Evolutionary conservation across 1,140 invertebrate genomes (phyloP), one percentile per base, ranked within the genome.

Genomic region (Aricia agestis): DNA sequence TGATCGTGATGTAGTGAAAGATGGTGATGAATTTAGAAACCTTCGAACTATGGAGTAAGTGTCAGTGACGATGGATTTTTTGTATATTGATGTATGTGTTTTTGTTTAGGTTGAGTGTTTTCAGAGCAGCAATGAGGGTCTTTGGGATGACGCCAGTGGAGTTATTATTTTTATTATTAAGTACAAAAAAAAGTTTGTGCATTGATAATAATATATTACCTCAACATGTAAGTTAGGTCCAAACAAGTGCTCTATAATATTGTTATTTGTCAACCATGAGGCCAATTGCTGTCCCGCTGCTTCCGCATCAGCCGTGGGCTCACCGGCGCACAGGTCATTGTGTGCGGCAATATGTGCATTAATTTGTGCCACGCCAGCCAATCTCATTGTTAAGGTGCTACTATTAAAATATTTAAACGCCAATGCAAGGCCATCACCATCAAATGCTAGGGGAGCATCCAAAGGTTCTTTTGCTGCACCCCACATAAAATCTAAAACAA

Each of bases 331-430:
- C 61, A 97, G 92, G 84, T 98, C 97, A 83, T 97, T 98, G 82
- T 97, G 97, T 3, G 97, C 93, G 73, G 96, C 97, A 63, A 98
- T 98, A 83, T 98, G 96, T 72, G 96, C 96, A 92, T 98, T 98
- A 75, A 98, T 98, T 89, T 99, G 98, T n/a, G 97, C 95, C 77
- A 99, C 97, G 10, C 94, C 94, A 25, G 97, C 96, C 66, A 99
- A 86, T 71, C 98, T 92, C 96, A 98, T 98, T 0, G 98, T 98
- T 58, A 99, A 85, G 1, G 98, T 98, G 67, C 96, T 96, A 67
- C 97, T 98, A 63, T 95, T 98, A 82, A 99, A 98, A 89, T 98
- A 98, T 87, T 99, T 99, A 82, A 98, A 98, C 18, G 98, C 97
- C 72, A 98, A 89, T 73, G 97, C 95, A 31, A 99, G 88, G 1